Evolutionary conservation across 2,888 invertebrate species (phyloP).

Genomic region (Leptothorax acervorum): DNA sequence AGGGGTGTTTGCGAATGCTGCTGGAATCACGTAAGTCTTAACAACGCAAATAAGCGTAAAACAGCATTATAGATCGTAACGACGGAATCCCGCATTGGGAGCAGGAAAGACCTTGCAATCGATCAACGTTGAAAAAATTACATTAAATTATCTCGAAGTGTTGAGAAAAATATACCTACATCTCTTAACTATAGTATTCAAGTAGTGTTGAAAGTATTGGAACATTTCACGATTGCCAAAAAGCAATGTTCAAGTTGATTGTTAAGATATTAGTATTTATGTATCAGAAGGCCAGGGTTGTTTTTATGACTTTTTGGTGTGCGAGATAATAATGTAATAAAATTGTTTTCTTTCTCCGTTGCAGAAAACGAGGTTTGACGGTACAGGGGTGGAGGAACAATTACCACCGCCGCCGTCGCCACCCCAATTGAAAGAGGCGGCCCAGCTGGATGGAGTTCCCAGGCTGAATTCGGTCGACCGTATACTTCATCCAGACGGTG

Average conservation of each 20-base stretch:
- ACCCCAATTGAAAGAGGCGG: constrained; percentile 82
- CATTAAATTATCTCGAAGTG: background rate
- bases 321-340: background rate
- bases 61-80: constrained; percentile 6
- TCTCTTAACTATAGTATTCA: background rate
- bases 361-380: constrained; percentile 87
- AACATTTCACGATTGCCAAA: background rate
- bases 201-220: background rate
- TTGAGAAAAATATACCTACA: background rate
- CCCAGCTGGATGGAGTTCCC: constrained; percentile 82
- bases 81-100: background rate
- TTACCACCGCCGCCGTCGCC: constrained; percentile 87
- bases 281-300: background rate
- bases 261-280: background rate
- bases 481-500: constrained; percentile 79
- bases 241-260: background rate
- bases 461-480: constrained; percentile 86
- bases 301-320: background rate
- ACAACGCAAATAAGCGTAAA: background rate
- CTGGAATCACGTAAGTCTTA: constrained; percentile 77
- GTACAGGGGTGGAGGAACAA: constrained; percentile 86
- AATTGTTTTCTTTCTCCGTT: constrained; percentile 71
- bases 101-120: background rate
- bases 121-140: background rate
- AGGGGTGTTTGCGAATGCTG: constrained; percentile 71